phyloP scores from a whole-genome alignment of 2,797 vertebrate genomes.

The Falco columbarius region DNA sequence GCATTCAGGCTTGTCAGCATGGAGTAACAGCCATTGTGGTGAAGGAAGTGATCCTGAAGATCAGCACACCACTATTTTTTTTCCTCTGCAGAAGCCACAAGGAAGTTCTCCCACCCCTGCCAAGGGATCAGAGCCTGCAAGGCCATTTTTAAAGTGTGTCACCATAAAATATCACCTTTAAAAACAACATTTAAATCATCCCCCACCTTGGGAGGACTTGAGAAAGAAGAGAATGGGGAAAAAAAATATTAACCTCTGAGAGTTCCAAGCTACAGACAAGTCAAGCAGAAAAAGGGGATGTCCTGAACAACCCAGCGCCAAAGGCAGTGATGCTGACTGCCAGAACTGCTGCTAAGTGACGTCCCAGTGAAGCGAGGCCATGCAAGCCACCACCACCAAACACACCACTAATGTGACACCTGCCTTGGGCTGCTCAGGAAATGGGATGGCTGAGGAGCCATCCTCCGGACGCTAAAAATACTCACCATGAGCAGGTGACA shows the following conservation, averaged over 20 bases:
- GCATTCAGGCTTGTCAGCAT: background rate
- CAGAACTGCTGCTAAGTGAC: background rate
- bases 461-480: background rate
- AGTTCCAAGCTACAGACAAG: background rate
- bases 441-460: background rate
- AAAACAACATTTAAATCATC: constrained; percentile 6
- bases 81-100: background rate
- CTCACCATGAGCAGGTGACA: background rate
- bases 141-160: background rate
- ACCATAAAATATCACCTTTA: background rate
- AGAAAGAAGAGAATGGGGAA: background rate
- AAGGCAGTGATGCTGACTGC: background rate
- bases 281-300: background rate
- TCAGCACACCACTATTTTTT: background rate
- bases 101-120: background rate
- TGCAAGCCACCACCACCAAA: background rate
- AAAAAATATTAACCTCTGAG: background rate
- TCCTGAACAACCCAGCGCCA: background rate
- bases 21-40: background rate
- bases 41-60: background rate
- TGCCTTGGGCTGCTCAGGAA: background rate
- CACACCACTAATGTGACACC: background rate
- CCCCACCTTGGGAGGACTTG: background rate
- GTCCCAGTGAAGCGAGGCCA: background rate
- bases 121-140: background rate